Percentiles rank a stretch among this genome's conserved stretches.
phyloP scores from a whole-genome alignment of 2,888 invertebrate genomes.

The Plutella xylostella region DNA sequence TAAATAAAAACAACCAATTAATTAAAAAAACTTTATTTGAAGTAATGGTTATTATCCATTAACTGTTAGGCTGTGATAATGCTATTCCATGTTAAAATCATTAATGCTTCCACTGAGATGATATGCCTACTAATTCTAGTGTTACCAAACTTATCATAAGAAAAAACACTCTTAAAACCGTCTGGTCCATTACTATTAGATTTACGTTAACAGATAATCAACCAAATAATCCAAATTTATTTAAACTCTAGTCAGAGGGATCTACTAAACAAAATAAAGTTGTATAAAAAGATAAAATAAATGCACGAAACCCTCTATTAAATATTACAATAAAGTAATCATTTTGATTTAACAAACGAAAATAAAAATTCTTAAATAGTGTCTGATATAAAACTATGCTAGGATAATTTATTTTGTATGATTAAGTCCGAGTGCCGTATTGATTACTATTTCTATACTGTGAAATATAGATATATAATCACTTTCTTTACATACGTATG shows the following conservation, averaged over 20 bases:
- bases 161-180: not conserved
- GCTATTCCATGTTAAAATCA: conserved; percentile 45
- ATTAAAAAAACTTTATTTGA: conserved; percentile 62
- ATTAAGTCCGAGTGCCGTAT: conserved; percentile 58
- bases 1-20: not conserved
- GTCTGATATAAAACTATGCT: conserved; percentile 36
- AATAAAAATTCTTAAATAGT: conserved; percentile 43
- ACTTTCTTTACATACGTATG: conserved; percentile 38
- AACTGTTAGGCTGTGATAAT: conserved; percentile 64
- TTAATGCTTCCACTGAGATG: conserved; percentile 56
- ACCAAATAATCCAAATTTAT: conserved; percentile 53
- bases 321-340: conserved; percentile 50
- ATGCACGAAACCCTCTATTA: conserved; percentile 63
- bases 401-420: conserved; percentile 44
- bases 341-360: conserved; percentile 55
- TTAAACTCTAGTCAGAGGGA: conserved; percentile 51
- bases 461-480: conserved; percentile 69
- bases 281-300: conserved; percentile 64
- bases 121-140: conserved; percentile 43
- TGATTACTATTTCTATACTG: conserved; percentile 70
- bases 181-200: conserved; percentile 17
- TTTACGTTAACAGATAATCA: conserved; percentile 63
- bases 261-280: conserved; percentile 53
- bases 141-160: conserved; percentile 18
- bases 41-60: conserved; percentile 69